Conservation (phyloP, 2,888 invertebrate species). For the Cistogaster globosa region DNA sequence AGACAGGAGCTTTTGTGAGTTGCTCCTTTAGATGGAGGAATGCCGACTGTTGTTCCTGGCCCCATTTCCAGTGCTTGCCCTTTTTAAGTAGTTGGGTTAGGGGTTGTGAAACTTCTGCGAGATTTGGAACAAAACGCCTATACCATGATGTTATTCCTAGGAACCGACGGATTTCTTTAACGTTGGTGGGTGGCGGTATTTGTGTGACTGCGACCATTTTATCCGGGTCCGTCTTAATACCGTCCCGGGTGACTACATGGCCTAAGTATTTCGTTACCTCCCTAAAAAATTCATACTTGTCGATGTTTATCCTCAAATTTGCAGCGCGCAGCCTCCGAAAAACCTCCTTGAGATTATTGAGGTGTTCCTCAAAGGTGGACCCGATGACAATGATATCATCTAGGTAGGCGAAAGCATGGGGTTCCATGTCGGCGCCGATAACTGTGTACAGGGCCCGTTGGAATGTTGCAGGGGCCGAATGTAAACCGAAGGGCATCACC, state of each 20-base stretch:
- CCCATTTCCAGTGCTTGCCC: slow-evolving; percentile 3
- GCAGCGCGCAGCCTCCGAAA: too few relatives aligned
- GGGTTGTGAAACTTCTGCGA: neutral
- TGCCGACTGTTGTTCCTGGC: neutral
- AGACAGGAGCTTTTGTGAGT: too few relatives aligned
- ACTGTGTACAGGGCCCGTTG: slow-evolving; percentile 42
- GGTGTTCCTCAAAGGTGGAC: neutral
- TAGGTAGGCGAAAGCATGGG: slow-evolving; percentile 2
- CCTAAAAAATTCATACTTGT: too few relatives aligned
- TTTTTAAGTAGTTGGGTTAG: neutral
- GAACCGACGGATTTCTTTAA: neutral
- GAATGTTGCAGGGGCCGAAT: slow-evolving; percentile 51
- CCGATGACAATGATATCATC: slow-evolving; percentile 13
- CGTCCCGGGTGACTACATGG: too few relatives aligned
- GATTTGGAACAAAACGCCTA: neutral
- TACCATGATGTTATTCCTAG: neutral
- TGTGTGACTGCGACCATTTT: too few relatives aligned
- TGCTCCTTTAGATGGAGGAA: neutral
- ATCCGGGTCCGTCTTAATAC: too few relatives aligned
- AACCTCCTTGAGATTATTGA: too few relatives aligned
- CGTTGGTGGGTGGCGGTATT: too few relatives aligned
- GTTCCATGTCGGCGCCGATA: slow-evolving; percentile 18
- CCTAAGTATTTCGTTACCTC: too few relatives aligned
- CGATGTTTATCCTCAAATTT: too few relatives aligned
- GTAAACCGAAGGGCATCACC: slow-evolving; percentile 47